These are phyloP conservation scores for Carabus problematicus DNA, from an alignment of 2,888 invertebrate species.

Conservation along the genomic window DNA sequence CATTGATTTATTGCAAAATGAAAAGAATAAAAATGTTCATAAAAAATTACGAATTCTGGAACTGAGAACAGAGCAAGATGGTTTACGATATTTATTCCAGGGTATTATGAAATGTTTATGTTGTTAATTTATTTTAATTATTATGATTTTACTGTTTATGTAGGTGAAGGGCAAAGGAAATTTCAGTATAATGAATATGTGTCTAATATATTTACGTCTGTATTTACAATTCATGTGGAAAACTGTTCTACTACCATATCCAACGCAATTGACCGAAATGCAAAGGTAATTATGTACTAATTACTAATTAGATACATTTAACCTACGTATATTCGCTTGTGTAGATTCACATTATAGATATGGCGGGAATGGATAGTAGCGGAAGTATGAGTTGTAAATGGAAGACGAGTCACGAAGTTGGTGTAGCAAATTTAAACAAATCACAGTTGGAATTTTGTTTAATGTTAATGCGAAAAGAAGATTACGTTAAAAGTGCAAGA, in stretches of 20 bases:
- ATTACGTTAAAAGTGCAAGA: slow-evolving; percentile 33
- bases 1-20: slow-evolving; percentile 55
- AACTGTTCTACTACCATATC: slow-evolving; percentile 48
- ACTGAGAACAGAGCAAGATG: slow-evolving; percentile 52
- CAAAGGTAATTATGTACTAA: slow-evolving; percentile 44
- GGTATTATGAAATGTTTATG: slow-evolving; percentile 46
- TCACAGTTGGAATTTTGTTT: slow-evolving; percentile 57
- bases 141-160: slow-evolving; percentile 35
- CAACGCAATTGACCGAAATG: slow-evolving; percentile 47
- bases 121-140: background rate
- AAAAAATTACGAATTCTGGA: slow-evolving; percentile 50
- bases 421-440: slow-evolving; percentile 57
- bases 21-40: slow-evolving; percentile 43
- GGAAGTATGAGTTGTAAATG: slow-evolving; percentile 52
- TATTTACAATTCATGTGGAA: slow-evolving; percentile 56
- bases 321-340: slow-evolving; percentile 9
- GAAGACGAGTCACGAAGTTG: slow-evolving; percentile 55
- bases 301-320: background rate
- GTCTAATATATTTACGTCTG: slow-evolving; percentile 56
- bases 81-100: slow-evolving; percentile 54
- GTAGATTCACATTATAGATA: slow-evolving; percentile 60
- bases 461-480: slow-evolving; percentile 48
- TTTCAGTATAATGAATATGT: slow-evolving; percentile 51
- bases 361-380: slow-evolving; percentile 57
- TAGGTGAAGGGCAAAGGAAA: slow-evolving; percentile 56